Conservation (phyloP, 2,888 invertebrate species). For the Amitus sp. region DNA sequence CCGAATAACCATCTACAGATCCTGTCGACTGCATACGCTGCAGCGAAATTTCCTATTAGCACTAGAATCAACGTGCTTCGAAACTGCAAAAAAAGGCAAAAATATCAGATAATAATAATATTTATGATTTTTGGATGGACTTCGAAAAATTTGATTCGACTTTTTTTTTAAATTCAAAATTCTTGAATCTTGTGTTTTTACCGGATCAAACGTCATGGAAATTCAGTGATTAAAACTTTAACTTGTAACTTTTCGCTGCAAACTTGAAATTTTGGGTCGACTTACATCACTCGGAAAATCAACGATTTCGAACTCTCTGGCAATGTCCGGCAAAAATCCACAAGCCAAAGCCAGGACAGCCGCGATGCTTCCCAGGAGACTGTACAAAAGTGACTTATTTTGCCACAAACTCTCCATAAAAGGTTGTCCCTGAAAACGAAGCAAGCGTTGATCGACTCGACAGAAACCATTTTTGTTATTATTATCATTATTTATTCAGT, state of each 20-base stretch:
- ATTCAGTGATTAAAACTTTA: no score
- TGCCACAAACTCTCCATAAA: conserved; percentile 97
- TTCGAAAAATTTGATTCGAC: no score
- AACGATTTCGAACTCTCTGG: conserved; percentile 93
- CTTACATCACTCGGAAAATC: conserved; percentile 91
- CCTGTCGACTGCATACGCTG: conserved; percentile 88
- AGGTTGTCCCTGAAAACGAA: conserved; percentile 91
- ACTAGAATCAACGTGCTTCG: conserved; percentile 85
- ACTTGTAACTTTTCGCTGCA: no score
- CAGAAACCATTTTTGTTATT: no score
- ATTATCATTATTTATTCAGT: no score
- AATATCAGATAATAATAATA: no score
- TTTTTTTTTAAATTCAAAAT: neutral
- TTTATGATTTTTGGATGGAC: no score
- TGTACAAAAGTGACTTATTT: conserved; percentile 93
- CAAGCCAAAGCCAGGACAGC: conserved; percentile 87
- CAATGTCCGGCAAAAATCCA: conserved; percentile 69
- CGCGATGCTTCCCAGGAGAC: conserved; percentile 83
- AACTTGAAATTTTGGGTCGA: no score
- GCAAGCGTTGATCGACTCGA: no score
- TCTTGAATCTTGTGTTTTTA: no score
- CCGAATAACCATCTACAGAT: conserved; percentile 87
- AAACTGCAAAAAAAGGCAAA: conserved; percentile 80
- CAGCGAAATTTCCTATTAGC: conserved; percentile 84
- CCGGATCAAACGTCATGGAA: no score